Percentiles rank a stretch among this genome's conserved stretches.
phyloP scores from a whole-genome alignment of 2,797 vertebrate species.

The Anolis apletophallus region DNA sequence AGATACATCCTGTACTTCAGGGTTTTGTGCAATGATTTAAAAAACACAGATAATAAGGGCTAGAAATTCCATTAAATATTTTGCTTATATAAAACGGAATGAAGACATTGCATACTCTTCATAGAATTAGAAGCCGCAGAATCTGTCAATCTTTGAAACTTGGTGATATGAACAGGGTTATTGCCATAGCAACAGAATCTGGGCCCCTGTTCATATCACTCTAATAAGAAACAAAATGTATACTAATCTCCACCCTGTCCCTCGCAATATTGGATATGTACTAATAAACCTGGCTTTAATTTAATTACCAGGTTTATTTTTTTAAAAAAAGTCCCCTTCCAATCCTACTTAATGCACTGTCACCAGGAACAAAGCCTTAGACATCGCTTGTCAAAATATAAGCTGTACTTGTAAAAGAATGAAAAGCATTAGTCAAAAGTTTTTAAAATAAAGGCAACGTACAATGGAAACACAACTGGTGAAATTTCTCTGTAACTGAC shows the following conservation, averaged over 20 bases:
- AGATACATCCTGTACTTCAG: too few relatives aligned
- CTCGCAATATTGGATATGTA: slow-evolving; percentile 50
- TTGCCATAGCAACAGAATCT: slow-evolving; percentile 72
- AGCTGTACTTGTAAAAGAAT: slow-evolving; percentile 46
- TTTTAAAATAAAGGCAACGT: slow-evolving; percentile 35
- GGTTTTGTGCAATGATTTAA: not conserved
- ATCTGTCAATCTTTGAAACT: slow-evolving; percentile 46
- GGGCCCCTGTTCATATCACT: slow-evolving; percentile 64
- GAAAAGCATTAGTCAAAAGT: slow-evolving; percentile 49
- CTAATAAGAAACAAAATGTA: slow-evolving; percentile 63
- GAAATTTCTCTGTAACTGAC: slow-evolving; percentile 60
- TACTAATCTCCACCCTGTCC: slow-evolving; percentile 32
- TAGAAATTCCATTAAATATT: not conserved
- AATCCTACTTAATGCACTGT: slow-evolving; percentile 58
- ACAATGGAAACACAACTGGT: slow-evolving; percentile 43
- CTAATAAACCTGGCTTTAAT: slow-evolving; percentile 74
- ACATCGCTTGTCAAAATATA: slow-evolving; percentile 65
- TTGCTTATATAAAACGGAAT: not conserved
- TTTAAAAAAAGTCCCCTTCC: slow-evolving; percentile 45
- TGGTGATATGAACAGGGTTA: slow-evolving; percentile 63
- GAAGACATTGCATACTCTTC: not conserved
- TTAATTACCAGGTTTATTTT: slow-evolving; percentile 70
- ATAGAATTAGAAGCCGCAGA: slow-evolving; percentile 44
- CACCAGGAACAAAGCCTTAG: slow-evolving; percentile 54
- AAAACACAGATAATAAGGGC: slow-evolving; percentile 6